phyloP scores from a whole-genome alignment of 2,113 vertebrate species.

The Amphiprion ocellaris region DNA sequence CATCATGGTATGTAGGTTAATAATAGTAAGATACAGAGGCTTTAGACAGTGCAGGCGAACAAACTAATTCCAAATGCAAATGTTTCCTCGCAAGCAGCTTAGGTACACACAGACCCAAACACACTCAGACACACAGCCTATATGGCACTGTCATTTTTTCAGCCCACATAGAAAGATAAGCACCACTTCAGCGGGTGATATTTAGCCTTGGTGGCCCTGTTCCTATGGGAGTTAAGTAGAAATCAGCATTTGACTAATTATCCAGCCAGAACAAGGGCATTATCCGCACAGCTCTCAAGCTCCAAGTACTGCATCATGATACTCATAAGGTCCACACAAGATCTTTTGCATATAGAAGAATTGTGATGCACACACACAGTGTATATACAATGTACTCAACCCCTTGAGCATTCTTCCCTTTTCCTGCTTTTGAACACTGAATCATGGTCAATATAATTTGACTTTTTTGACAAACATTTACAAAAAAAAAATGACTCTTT shows the following conservation, averaged over 20 bases:
- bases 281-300: conserved; percentile 56
- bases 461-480: too few species aligned
- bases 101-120: not conserved
- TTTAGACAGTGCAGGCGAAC: conserved; percentile 2
- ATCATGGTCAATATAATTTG: too few species aligned
- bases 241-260: conserved; percentile 81
- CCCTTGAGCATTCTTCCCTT: too few species aligned
- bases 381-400: too few species aligned
- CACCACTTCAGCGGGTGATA: conserved; percentile 67
- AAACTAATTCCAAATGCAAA: conserved; percentile 7
- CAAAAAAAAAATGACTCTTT: too few species aligned
- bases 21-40: conserved; percentile 27
- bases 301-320: conserved; percentile 61
- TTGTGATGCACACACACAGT: not conserved
- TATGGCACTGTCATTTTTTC: conserved; percentile 44
- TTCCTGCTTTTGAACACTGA: too few species aligned
- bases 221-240: conserved; percentile 62
- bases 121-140: conserved; percentile 17
- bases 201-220: conserved; percentile 66
- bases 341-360: conserved; percentile 35
- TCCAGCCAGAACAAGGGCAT: conserved; percentile 54
- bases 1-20: conserved; percentile 34
- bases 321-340: conserved; percentile 55
- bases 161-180: conserved; percentile 72
- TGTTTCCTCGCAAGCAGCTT: conserved; percentile 5